Evolutionary conservation across 2,113 vertebrate genomes (phyloP), one percentile per base, ranked within the genome.

Genomic region (Dicrurus megarhynchus): DNA sequence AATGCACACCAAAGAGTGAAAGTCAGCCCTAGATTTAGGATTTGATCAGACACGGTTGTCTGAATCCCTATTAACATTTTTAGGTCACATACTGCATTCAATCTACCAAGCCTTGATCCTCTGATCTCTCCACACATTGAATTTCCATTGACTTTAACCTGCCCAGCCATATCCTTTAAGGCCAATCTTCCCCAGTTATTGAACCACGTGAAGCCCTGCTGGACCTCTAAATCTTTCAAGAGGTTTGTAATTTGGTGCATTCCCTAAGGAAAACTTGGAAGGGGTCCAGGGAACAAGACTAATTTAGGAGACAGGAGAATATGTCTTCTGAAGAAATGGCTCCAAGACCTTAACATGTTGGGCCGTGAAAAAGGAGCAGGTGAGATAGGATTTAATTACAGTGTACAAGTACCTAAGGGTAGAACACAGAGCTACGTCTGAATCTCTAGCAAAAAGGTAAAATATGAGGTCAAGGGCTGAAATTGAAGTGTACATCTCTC

Each of bases 251-350:
- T 96, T 95, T 84, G 91, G 87, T 88, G 69, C 89, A 87, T 94
- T 96, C 97, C 93, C 95, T 93, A 86, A 91, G 83, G 93, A 97
- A 94, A 49, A 80, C 27, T 94, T 97, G 97, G 94, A 97, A 92
- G 32, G 27, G 6, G 23, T 92, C 96, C 96, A 97, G 61, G 53
- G 64, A 95, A 73, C 52, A 84, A 93, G 89, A 24, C 56, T 94
- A 86, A 93, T 87, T 93, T 94, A 91, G 85, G 53, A 81, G 93
- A 70, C 3, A 9, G 79, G 56, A 92, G 85, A 90, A 77, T 84
- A 63, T 5, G 2, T 75, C 93, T 96, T 94, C 92, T 93, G 76
- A 95, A 97, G 78, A 94, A 96, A 96, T 93, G 84, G 71, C 91
- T 97, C 50, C 64, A 89, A 97, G 87, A 96, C 64, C 79, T 92